A percentile compares a stretch with the other conserved stretches of the same genome.
Conservation (phyloP, 1,140 invertebrate species). For the Conopomorpha cramerella region DNA sequence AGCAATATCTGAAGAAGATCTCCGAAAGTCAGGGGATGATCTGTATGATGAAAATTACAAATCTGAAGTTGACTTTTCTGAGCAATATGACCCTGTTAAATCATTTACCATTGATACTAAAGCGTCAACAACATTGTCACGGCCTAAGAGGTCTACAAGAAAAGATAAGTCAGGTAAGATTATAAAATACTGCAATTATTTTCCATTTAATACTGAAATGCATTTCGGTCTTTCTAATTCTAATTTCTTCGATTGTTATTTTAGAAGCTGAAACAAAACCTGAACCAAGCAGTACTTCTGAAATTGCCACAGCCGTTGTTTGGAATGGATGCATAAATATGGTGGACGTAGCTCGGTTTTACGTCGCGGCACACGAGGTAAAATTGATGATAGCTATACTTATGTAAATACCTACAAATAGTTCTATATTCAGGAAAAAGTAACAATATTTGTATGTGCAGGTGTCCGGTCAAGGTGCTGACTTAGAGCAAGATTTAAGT, state of each 20-base stretch:
- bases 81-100: slow-evolving; percentile 28
- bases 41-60: slow-evolving; percentile 39
- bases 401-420: background rate
- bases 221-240: too few relatives aligned
- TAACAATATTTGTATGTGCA: slow-evolving; percentile 12
- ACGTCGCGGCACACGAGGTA: slow-evolving; percentile 81
- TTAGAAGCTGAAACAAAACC: slow-evolving; percentile 64
- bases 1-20: slow-evolving; percentile 46
- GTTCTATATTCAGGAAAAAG: background rate
- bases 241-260: too few relatives aligned
- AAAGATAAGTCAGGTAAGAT: slow-evolving; percentile 51
- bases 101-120: slow-evolving; percentile 26
- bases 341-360: slow-evolving; percentile 89
- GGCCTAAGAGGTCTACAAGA: slow-evolving; percentile 19
- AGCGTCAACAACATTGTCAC: slow-evolving; percentile 16
- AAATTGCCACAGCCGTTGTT: slow-evolving; percentile 56
- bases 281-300: slow-evolving; percentile 65
- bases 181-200: too few relatives aligned
- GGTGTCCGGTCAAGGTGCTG: slow-evolving; percentile 69
- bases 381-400: slow-evolving; percentile 9
- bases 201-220: too few relatives aligned
- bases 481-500: slow-evolving; percentile 74
- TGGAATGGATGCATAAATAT: slow-evolving; percentile 90
- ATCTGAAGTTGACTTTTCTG: slow-evolving; percentile 24
- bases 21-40: slow-evolving; percentile 41